Conservation (phyloP, 2,797 vertebrate genomes). For the Hippopotamyrus pictus region DNA sequence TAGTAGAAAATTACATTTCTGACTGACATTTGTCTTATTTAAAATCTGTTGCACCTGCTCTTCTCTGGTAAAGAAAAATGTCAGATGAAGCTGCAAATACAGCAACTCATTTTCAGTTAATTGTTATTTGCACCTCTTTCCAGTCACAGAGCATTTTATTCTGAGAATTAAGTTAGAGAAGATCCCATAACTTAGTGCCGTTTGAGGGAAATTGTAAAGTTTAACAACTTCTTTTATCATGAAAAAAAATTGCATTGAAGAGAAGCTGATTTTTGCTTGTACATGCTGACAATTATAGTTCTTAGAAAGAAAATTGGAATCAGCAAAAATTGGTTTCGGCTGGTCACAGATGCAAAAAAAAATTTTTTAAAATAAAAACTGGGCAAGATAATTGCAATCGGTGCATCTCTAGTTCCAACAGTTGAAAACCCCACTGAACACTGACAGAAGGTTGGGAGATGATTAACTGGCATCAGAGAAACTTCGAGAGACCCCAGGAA, state of each 20-base stretch:
- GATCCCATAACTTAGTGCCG: no score
- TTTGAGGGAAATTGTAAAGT: neutral
- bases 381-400: no score
- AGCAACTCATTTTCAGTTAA: neutral
- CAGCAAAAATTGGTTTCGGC: neutral
- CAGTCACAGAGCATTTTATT: neutral
- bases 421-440: neutral
- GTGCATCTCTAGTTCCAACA: neutral
- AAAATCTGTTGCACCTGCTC: neutral
- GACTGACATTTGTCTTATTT: neutral
- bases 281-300: neutral
- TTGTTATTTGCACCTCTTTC: neutral
- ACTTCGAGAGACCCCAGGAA: neutral
- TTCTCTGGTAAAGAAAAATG: neutral
- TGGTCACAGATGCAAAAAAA: neutral
- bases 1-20: neutral
- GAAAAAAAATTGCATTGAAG: neutral
- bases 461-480: neutral
- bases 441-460: neutral
- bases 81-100: neutral
- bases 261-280: neutral
- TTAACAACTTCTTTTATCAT: neutral
- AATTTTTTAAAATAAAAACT: no score
- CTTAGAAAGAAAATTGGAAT: neutral
- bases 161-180: neutral